Conservation (phyloP, 2,113 vertebrate species). For the Puma concolor region DNA sequence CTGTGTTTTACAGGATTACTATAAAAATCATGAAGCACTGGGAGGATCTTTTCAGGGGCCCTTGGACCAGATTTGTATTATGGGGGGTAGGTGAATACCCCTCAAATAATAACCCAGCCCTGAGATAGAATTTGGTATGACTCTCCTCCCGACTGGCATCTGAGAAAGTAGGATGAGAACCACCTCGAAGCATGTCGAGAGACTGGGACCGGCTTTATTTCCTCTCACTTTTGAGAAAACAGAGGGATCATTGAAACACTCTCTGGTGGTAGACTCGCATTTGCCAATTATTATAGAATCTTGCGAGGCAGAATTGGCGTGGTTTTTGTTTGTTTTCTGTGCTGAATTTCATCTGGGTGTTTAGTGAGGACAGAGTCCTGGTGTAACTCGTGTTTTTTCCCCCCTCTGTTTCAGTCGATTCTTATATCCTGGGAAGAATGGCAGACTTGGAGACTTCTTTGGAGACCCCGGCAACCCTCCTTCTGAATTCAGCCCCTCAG, state of each 20-base stretch:
- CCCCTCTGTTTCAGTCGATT: conserved; percentile 89
- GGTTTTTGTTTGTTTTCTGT: neutral
- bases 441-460: conserved; percentile 85
- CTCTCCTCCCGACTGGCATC: neutral
- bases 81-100: neutral
- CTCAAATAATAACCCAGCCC: neutral
- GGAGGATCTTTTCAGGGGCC: neutral
- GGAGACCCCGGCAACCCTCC: conserved; percentile 82
- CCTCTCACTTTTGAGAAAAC: neutral
- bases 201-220: neutral
- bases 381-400: neutral
- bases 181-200: neutral
- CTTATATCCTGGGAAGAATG: conserved; percentile 92
- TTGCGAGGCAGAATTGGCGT: neutral
- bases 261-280: neutral
- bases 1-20: too few species aligned
- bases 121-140: neutral
- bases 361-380: neutral
- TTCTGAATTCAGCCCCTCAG: conserved; percentile 84
- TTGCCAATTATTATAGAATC: neutral
- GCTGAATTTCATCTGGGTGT: neutral
- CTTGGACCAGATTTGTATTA: neutral
- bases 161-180: neutral
- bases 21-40: neutral
- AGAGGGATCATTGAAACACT: neutral